Evolutionary conservation across 2,797 vertebrate genomes (phyloP), one percentile per base, ranked within the genome.

Genomic region (Micromesistius poutassou): DNA sequence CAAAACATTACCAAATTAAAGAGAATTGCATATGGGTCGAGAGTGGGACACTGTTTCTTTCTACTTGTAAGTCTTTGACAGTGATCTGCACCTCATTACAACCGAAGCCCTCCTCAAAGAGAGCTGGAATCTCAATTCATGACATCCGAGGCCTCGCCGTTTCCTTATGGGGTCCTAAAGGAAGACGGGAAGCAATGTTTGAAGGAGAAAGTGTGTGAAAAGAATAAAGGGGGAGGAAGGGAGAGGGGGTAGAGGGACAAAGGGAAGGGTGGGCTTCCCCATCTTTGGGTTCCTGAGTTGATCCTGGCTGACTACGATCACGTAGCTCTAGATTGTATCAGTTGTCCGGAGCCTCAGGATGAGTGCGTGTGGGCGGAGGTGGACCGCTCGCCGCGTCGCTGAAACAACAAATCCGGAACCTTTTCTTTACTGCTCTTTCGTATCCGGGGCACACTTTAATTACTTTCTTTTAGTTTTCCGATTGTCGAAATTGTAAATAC

Each of bases 251-350:
- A 25, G 55, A 50, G 46, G 46, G 46, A 68, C 46, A 68, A 30
- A 76, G 12, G 16, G 81, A 72, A 87, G 86, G 85, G 79, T 79
- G 87, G 83, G 55, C 84, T 86, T 89, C 50, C 62, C 28, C 82
- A 85, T 76, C 74, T 79, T 81, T 50, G 70, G 73, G 71, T 74
- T 87, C 78, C 75, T 38, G 19, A 25, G 72, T 62, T 76, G n/a
- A 83, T 88, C 80, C 83, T 89, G 78, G 46, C 86, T 79, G 82
- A 85, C 77, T 4, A 83, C 82, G 88, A 78, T 81, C 87, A 89
- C 80, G 78, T 50, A 50, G 42, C 14, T 50, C 14, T n/a, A 0
- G 5, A 33, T 35, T 76, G 82, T 82, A 85, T 87, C 77, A 77
- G 7, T 31, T 35, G 42, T 50, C n/a, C 2, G 12, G 75, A 76